These are phyloP conservation scores for Mesochorus sp. DNA, from an alignment of 2,888 invertebrate species.

Conservation along the genomic window DNA sequence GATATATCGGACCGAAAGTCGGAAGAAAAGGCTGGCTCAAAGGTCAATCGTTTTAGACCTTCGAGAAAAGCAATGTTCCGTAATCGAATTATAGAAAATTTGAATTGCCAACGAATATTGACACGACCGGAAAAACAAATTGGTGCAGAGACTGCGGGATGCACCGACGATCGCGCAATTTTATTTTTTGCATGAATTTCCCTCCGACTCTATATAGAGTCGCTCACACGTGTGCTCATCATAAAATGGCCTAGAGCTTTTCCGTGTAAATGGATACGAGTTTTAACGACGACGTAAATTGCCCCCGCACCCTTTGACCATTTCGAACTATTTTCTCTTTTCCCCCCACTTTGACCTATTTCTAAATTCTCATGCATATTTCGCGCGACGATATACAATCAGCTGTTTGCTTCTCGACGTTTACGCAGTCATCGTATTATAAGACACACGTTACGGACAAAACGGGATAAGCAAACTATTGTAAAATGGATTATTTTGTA, in stretches of 20 bases:
- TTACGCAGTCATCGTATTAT: slow-evolving; percentile 22
- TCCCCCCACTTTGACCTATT: background rate
- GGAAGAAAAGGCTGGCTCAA: slow-evolving; percentile 22
- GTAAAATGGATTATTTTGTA: slow-evolving; percentile 46
- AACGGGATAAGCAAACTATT: slow-evolving; percentile 5
- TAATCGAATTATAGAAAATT: no score
- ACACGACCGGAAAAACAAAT: background rate
- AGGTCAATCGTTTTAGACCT: slow-evolving; percentile 41
- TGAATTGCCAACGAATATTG: background rate
- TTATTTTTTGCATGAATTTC: slow-evolving; percentile 6
- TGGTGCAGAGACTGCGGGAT: no score
- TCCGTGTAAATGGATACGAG: background rate
- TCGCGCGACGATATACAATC: background rate
- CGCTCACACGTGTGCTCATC: background rate
- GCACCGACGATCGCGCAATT: background rate
- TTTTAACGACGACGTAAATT: slow-evolving; percentile 1
- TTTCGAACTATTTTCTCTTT: background rate
- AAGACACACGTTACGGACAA: slow-evolving; percentile 6
- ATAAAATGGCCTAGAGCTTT: slow-evolving; percentile 23
- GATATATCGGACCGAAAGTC: slow-evolving; percentile 48
- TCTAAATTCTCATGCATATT: background rate
- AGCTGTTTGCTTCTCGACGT: slow-evolving; percentile 13
- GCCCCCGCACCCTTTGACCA: slow-evolving; percentile 14
- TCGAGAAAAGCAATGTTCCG: slow-evolving; percentile 20
- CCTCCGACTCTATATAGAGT: background rate